Percentiles rank a stretch among this genome's conserved stretches.
These are phyloP conservation scores for Psittacara wagleri DNA, from an alignment of 2,113 vertebrate species.

Conservation along the genomic window DNA sequence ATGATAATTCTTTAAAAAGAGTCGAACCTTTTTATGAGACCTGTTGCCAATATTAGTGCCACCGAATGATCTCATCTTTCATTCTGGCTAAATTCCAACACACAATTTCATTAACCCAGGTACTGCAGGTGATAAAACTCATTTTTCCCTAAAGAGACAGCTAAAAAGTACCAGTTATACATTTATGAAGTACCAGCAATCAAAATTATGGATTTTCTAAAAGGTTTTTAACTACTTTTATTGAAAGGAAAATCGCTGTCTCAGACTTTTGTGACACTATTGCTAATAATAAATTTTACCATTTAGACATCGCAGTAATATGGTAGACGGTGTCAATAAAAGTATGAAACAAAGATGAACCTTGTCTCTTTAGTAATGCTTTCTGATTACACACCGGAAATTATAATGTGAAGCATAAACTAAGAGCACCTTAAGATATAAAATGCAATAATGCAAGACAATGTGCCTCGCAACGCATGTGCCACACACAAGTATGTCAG, in stretches of 20 bases:
- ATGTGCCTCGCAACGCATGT: not conserved
- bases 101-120: slow-evolving; percentile 89
- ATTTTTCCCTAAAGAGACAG: slow-evolving; percentile 89
- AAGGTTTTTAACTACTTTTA: slow-evolving; percentile 90
- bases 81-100: slow-evolving; percentile 84
- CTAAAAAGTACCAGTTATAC: slow-evolving; percentile 90
- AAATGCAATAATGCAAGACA: not conserved
- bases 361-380: slow-evolving; percentile 74
- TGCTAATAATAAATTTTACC: slow-evolving; percentile 85
- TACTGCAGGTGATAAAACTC: slow-evolving; percentile 89
- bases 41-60: slow-evolving; percentile 82
- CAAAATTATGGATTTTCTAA: slow-evolving; percentile 91
- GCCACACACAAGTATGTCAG: not conserved
- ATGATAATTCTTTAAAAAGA: slow-evolving; percentile 71
- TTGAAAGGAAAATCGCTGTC: slow-evolving; percentile 88
- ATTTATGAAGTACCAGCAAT: slow-evolving; percentile 89
- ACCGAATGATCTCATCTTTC: slow-evolving; percentile 83
- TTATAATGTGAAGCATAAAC: slow-evolving; percentile 63
- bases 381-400: slow-evolving; percentile 78
- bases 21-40: slow-evolving; percentile 75
- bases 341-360: slow-evolving; percentile 78
- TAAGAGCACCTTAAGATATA: slow-evolving; percentile 48
- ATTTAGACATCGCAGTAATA: slow-evolving; percentile 79
- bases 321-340: slow-evolving; percentile 82
- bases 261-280: slow-evolving; percentile 86